These are phyloP conservation scores for Drosophila pullipes DNA, from an alignment of 2,888 invertebrate genomes.

Conservation along the genomic window DNA sequence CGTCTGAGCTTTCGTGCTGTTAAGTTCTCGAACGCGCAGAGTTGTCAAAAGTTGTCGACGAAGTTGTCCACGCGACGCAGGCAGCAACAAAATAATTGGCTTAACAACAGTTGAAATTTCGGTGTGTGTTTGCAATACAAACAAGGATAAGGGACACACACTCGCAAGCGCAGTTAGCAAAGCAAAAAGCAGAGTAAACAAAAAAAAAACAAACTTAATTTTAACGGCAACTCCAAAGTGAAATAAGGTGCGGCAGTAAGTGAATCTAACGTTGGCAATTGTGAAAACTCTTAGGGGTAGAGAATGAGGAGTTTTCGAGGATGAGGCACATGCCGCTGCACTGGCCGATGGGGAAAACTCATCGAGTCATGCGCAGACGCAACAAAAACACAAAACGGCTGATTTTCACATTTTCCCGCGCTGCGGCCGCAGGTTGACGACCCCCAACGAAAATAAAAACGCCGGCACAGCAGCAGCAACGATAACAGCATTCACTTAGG, in stretches of 20 bases:
- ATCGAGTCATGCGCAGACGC: slow-evolving; percentile 70
- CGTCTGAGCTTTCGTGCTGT: slow-evolving; percentile 69
- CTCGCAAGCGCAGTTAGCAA: slow-evolving; percentile 22
- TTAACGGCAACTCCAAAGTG: slow-evolving; percentile 11
- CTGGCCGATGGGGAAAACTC: slow-evolving; percentile 13
- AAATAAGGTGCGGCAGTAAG: slow-evolving; percentile 63
- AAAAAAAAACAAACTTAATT: not conserved
- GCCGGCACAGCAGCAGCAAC: slow-evolving; percentile 40
- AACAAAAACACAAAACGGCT: slow-evolving; percentile 77
- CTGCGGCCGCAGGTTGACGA: slow-evolving; percentile 72
- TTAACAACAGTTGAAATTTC: slow-evolving; percentile 55
- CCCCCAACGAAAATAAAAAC: slow-evolving; percentile 63
- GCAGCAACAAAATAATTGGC: slow-evolving; percentile 69
- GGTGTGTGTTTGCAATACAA: slow-evolving; percentile 14
- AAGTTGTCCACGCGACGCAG: slow-evolving; percentile 43
- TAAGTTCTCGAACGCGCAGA: slow-evolving; percentile 56
- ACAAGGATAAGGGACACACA: slow-evolving; percentile 13
- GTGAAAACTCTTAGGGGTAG: slow-evolving; percentile 46
- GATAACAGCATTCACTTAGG: slow-evolving; percentile 19
- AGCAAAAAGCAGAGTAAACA: slow-evolving; percentile 14
- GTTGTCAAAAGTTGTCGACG: slow-evolving; percentile 10
- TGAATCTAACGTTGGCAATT: slow-evolving; percentile 25
- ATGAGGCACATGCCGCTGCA: slow-evolving; percentile 52
- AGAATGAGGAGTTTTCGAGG: slow-evolving; percentile 28
- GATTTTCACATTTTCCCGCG: slow-evolving; percentile 79